A percentile compares a stretch with the other conserved stretches of the same genome.
These are phyloP conservation scores for Carcinoscorpius rotundicauda DNA, from an alignment of 1,140 invertebrate genomes.

Conservation along the genomic window DNA sequence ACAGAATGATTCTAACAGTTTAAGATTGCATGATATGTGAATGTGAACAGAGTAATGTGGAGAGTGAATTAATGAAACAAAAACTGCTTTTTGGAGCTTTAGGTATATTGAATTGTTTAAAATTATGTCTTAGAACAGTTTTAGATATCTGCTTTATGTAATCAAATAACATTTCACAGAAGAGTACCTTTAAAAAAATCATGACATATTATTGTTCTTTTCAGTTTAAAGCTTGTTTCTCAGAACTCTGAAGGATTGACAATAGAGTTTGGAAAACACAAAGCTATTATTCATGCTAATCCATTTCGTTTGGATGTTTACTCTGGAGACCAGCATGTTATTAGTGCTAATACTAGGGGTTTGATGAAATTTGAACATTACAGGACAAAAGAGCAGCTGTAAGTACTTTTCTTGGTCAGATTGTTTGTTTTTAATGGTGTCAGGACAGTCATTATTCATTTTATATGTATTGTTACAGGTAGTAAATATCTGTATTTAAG, in stretches of 20 bases:
- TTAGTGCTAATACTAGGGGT: slow-evolving; percentile 74
- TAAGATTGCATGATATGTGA: no score
- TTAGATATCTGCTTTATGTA: no score
- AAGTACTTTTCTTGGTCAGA: slow-evolving; percentile 23
- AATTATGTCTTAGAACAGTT: not conserved
- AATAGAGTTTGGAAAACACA: slow-evolving; percentile 46
- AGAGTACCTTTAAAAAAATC: slow-evolving; percentile 2
- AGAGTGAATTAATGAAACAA: no score
- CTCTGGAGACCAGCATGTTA: slow-evolving; percentile 53
- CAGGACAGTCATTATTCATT: no score
- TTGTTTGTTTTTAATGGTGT: not conserved
- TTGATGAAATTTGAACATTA: slow-evolving; percentile 88
- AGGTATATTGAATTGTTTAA: no score
- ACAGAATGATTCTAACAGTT: no score
- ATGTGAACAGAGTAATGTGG: no score
- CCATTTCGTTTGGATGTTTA: slow-evolving; percentile 80
- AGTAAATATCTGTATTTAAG: no score
- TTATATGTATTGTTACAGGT: no score
- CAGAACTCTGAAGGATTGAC: slow-evolving; percentile 39
- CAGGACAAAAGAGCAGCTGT: slow-evolving; percentile 49
- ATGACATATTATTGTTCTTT: slow-evolving; percentile 10
- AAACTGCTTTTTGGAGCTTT: no score
- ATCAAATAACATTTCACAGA: slow-evolving; percentile 7
- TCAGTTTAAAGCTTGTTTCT: slow-evolving; percentile 16
- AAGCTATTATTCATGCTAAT: slow-evolving; percentile 53